Percentiles rank a stretch among this genome's conserved stretches.
phyloP scores from a whole-genome alignment of 2,888 invertebrate genomes.

The Peribatodes rhomboidaria region DNA sequence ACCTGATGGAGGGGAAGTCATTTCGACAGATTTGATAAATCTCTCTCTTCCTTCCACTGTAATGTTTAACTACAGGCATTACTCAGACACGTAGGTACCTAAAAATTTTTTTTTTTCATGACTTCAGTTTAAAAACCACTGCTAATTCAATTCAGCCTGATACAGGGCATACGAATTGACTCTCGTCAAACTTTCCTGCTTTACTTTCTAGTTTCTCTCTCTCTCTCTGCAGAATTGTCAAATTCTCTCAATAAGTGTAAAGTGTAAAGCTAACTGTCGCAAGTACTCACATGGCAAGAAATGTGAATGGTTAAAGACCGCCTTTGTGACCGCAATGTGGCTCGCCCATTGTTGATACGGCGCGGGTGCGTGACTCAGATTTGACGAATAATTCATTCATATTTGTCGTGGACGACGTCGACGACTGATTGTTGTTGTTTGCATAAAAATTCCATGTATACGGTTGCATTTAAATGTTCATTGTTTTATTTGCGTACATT shows the following conservation, averaged over 20 bases:
- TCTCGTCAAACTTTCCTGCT: too few relatives aligned
- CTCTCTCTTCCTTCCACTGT: too few relatives aligned
- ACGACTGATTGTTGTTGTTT: slow-evolving; percentile 40
- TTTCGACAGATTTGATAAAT: not conserved
- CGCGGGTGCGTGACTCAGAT: slow-evolving; percentile 43
- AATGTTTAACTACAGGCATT: too few relatives aligned
- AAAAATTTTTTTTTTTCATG: not conserved
- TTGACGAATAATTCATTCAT: slow-evolving; percentile 47
- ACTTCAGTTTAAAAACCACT: too few relatives aligned
- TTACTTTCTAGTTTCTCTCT: too few relatives aligned
- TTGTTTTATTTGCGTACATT: slow-evolving; percentile 25
- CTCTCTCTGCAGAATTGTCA: too few relatives aligned
- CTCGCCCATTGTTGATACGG: slow-evolving; percentile 45
- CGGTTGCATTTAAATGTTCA: slow-evolving; percentile 10
- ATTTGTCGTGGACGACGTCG: slow-evolving; percentile 31
- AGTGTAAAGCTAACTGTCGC: too few relatives aligned
- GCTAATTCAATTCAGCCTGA: too few relatives aligned
- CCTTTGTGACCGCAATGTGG: slow-evolving; percentile 38
- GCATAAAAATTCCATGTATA: slow-evolving; percentile 31
- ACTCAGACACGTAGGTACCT: not conserved
- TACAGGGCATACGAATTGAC: too few relatives aligned
- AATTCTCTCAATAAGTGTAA: too few relatives aligned
- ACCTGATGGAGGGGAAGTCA: not conserved
- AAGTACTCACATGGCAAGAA: slow-evolving; percentile 9
- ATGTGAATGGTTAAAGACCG: slow-evolving; percentile 33